Conservation (phyloP, 2,888 invertebrate species). For the Drosophila bunnanda region DNA sequence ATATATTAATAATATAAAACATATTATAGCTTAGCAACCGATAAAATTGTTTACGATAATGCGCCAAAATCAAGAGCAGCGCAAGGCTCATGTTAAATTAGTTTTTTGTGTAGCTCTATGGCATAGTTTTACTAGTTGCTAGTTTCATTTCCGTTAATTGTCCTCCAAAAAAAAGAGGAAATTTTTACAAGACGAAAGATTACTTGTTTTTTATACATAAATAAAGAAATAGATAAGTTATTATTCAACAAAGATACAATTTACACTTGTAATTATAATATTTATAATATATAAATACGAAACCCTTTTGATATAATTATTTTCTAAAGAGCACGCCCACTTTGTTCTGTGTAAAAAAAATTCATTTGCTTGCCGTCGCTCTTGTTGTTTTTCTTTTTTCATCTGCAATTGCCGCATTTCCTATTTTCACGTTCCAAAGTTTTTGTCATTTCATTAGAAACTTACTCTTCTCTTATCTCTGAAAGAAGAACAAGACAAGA, state of each 20-base stretch:
- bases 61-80: constrained; percentile 19
- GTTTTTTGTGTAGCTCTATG: constrained; percentile 9
- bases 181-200: neutral
- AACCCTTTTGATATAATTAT: too few species aligned
- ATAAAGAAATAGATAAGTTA: too few species aligned
- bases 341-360: constrained; percentile 2
- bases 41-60: constrained; percentile 26
- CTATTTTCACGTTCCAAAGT: constrained; percentile 36
- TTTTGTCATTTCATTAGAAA: constrained; percentile 65
- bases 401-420: constrained; percentile 40
- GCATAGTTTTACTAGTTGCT: constrained; percentile 11
- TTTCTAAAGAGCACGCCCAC: neutral
- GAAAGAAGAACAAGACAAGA: constrained; percentile 16
- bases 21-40: constrained; percentile 14
- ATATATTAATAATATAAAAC: constrained; percentile 4
- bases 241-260: too few species aligned
- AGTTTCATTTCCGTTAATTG: constrained; percentile 24
- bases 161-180: neutral
- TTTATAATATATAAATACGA: too few species aligned
- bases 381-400: constrained; percentile 28
- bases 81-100: constrained; percentile 18
- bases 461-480: constrained; percentile 52
- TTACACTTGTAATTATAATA: too few species aligned
- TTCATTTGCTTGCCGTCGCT: constrained; percentile 33
- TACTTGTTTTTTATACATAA: neutral